Percentiles rank a stretch among this genome's conserved stretches.
phyloP scores from a whole-genome alignment of 30 jellyfish, hydroid and myxozoan genomes.

The Pelagia noctiluca region DNA sequence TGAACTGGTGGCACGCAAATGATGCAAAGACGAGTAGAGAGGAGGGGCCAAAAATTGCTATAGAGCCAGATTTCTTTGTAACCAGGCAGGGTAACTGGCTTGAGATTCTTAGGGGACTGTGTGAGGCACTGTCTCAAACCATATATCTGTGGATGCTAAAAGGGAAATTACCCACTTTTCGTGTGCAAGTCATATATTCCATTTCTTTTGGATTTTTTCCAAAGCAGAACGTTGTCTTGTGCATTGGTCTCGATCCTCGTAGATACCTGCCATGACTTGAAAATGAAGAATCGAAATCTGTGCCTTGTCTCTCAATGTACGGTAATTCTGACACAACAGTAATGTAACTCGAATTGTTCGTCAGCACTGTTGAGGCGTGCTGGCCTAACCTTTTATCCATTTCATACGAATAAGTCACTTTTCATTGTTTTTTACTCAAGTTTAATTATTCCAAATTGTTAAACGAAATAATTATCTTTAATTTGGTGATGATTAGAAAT shows the following conservation, averaged over 20 bases:
- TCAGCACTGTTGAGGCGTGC: slow-evolving; percentile 63
- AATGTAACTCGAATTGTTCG: slow-evolving; percentile 35
- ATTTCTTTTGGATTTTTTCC: slow-evolving; percentile 18
- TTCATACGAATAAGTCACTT: background rate
- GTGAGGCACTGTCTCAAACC: background rate
- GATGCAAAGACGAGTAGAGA: no score
- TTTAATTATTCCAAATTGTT: background rate
- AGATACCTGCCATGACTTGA: slow-evolving; percentile 32
- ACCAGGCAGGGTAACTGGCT: no score
- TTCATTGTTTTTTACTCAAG: background rate
- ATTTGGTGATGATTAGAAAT: no score
- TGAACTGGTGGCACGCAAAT: no score
- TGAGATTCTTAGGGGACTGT: no score
- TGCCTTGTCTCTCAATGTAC: slow-evolving; percentile 21
- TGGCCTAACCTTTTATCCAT: slow-evolving; percentile 38
- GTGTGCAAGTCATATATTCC: slow-evolving; percentile 43
- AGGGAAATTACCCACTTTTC: slow-evolving; percentile 22
- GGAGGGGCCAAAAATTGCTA: no score
- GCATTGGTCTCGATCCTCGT: slow-evolving; percentile 72
- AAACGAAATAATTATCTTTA: no score
- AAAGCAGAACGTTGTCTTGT: slow-evolving; percentile 50
- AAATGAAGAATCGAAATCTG: slow-evolving; percentile 16
- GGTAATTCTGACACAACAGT: slow-evolving; percentile 63
- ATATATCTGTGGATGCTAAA: background rate
- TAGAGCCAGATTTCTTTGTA: no score